Percentiles rank a stretch among this genome's conserved stretches.
Evolutionary conservation across 2,797 vertebrate genomes (phyloP).

Genomic region (Peromyscus melanophrys): DNA sequence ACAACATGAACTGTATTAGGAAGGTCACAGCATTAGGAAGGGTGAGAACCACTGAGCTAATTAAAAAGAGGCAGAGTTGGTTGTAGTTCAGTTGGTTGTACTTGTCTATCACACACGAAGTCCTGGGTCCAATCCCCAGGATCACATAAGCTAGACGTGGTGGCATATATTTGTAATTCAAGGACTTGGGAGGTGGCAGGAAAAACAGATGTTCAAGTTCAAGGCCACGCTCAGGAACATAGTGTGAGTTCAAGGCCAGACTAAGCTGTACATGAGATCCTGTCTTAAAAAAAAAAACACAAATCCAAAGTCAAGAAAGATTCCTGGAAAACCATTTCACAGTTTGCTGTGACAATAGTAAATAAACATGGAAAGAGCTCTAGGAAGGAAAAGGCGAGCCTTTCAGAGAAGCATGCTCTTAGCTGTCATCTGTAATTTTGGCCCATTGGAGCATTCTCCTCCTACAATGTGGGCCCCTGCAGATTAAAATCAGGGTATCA

Average conservation of each 20-base stretch:
- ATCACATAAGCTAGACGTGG: not conserved
- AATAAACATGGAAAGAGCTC: not conserved
- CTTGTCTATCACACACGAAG: not conserved
- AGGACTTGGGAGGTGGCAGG: not conserved
- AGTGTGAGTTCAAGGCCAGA: not conserved
- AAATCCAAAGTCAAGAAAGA: constrained; percentile 6
- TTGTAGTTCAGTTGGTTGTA: not conserved
- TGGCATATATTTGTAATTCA: not conserved
- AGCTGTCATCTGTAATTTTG: constrained; percentile 11
- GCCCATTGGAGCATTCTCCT: not conserved
- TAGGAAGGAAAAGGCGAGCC: not conserved
- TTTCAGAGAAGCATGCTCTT: not conserved
- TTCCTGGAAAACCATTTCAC: constrained; percentile 22
- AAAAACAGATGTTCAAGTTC: not conserved
- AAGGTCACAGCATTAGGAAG: not conserved
- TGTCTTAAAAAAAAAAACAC: not conserved
- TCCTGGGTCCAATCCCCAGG: not conserved
- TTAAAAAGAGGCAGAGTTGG: not conserved
- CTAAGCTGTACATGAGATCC: not conserved
- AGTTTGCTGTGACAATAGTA: constrained; percentile 31
- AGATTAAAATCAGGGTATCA: not conserved
- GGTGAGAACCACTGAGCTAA: not conserved
- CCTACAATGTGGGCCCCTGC: not conserved
- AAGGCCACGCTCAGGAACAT: not conserved
- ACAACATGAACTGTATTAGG: not conserved